phyloP scores from a whole-genome alignment of 2,113 vertebrate species.

The Lophura nycthemera region DNA sequence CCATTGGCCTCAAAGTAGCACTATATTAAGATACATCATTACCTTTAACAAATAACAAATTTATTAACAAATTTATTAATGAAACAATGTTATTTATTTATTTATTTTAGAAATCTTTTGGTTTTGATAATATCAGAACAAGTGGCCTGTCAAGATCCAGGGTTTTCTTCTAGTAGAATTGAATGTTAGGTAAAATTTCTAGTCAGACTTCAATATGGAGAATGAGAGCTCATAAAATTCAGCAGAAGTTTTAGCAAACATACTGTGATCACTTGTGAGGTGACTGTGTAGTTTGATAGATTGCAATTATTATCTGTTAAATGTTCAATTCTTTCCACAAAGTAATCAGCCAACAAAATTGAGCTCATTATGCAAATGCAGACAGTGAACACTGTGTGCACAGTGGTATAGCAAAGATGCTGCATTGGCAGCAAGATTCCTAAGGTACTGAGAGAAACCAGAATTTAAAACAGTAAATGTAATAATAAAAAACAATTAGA shows the following conservation, averaged over 20 bases:
- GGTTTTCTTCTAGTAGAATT: constrained; percentile 13
- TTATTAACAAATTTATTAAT: too few species aligned
- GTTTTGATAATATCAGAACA: neutral
- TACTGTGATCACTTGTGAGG: constrained; percentile 54
- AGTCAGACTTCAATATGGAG: neutral
- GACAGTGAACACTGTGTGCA: constrained; percentile 41
- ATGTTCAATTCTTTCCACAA: constrained; percentile 71
- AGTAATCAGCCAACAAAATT: constrained; percentile 71
- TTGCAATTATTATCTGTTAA: constrained; percentile 75
- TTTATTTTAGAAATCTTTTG: neutral
- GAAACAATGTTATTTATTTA: neutral
- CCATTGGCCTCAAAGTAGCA: neutral
- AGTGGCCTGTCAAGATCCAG: neutral
- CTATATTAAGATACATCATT: neutral
- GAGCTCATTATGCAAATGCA: constrained; percentile 68
- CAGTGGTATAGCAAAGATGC: constrained; percentile 39
- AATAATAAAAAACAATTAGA: constrained; percentile 46
- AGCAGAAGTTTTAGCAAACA: constrained; percentile 47
- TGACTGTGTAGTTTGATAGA: constrained; percentile 58
- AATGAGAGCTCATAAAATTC: constrained; percentile 62
- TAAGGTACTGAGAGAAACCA: constrained; percentile 19
- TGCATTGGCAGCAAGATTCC: neutral
- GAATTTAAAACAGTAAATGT: constrained; percentile 1
- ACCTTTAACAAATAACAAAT: neutral
- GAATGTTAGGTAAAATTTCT: constrained; percentile 11